Base-by-base conservation (phyloP, 2,797 vertebrate species). In the Mormyrops attenuatus region DNA sequence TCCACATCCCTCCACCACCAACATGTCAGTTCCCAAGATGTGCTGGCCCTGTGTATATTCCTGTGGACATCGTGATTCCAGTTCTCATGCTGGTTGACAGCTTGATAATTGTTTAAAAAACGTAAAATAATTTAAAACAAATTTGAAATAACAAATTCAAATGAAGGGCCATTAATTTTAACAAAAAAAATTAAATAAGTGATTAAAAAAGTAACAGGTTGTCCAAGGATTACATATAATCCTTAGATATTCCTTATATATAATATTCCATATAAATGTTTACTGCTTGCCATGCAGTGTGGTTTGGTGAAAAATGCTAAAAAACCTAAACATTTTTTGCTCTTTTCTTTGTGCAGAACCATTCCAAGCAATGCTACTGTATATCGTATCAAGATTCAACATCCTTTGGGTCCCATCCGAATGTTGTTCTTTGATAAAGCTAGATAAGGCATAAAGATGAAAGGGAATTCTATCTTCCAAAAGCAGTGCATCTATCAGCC, bases 311-410 rank as follows among this genome's bases (percentile, higher is more conserved):
- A 82, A 41, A 44, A 20, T 82, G 77, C 26, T 47, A 3, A 47
- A 41, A 82, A 41, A 7, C 41, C 13, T 44, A 82, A 47, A 47
- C 8, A 20, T 94, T 94, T 92, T 93, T 92, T 95, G 91, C 93
- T 92, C 80, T 55, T 91, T 89, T 93, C 26, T 94, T 92, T 93
- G 90, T 90, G 92, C 87, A 92, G 91, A 86, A 86, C 17, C 90
- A 60, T 86, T 91, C 90, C 89, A 90, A 90, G 92, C 85, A 60
- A 84, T 87, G 13, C 26, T 26, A 38, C 57, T 53, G 63, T 44
- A 34, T 55, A 22, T 90, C 92, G 91, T 80, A 91, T 85, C n/a
- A 92, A 91, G 90, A 93, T 89, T 90, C 55, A 77, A 69, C 69
- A 89, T 91, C 89, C 92, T 90, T 92, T 41, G 34, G 0, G 34